phyloP scores from a whole-genome alignment of 2,113 vertebrate species.

The Tragelaphus buxtoni region DNA sequence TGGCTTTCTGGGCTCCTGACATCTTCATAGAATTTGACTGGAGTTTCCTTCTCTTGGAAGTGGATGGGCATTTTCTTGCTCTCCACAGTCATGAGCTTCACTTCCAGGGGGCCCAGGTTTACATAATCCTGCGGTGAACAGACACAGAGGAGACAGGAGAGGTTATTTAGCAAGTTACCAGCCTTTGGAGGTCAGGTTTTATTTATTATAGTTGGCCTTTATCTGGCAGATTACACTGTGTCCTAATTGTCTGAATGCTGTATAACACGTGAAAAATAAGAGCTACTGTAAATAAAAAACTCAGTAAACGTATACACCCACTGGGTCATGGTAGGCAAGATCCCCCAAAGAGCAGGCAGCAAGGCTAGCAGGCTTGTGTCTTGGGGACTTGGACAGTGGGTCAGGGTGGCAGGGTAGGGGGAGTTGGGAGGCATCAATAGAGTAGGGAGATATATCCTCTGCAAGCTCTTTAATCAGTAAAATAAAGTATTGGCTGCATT shows the following conservation, averaged over 20 bases:
- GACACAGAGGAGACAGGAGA: slow-evolving; percentile 34
- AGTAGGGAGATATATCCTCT: not conserved
- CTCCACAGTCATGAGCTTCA: slow-evolving; percentile 76
- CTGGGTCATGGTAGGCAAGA: not conserved
- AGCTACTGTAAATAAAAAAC: not conserved
- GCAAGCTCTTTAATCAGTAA: not conserved
- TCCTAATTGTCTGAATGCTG: not conserved
- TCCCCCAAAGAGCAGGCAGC: not conserved
- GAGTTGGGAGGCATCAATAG: not conserved
- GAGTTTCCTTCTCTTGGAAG: slow-evolving; percentile 55
- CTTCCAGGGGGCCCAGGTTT: slow-evolving; percentile 78
- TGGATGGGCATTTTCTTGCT: slow-evolving; percentile 79
- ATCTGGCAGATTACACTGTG: not conserved
- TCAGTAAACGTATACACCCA: not conserved
- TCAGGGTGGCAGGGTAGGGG: accelerated
- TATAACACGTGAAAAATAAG: not conserved
- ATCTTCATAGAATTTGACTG: slow-evolving; percentile 27
- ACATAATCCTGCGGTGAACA: slow-evolving; percentile 68
- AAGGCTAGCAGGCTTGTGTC: not conserved
- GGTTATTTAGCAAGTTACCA: not conserved
- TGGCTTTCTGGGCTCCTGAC: not conserved
- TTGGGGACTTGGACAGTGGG: not conserved
- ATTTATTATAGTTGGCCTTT: not conserved
- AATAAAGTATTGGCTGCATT: not conserved
- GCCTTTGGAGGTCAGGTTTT: not conserved